These are phyloP conservation scores for Dolomedes plantarius DNA, from an alignment of 2,888 invertebrate genomes.

Conservation along the genomic window DNA sequence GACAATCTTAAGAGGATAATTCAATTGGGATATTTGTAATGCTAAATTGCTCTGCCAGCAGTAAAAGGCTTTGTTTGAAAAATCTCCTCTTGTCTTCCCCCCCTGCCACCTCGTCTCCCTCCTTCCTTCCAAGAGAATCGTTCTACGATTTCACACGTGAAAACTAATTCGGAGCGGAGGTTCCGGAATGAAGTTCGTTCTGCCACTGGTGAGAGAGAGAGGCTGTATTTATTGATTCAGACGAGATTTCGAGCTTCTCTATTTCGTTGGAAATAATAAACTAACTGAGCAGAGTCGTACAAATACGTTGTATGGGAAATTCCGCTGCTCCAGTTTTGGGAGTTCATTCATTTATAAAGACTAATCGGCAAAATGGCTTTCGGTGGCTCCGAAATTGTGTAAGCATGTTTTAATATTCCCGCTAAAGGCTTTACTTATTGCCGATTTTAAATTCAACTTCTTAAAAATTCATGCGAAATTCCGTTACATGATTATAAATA, in stretches of 20 bases:
- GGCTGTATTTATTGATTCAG: background rate
- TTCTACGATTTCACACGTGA: background rate
- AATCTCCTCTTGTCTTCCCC: background rate
- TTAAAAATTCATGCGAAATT: no score
- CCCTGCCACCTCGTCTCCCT: background rate
- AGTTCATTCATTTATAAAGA: no score
- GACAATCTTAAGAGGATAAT: conserved; percentile 3
- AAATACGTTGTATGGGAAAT: no score
- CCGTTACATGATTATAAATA: no score
- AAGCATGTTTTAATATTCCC: no score
- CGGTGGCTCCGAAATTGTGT: no score
- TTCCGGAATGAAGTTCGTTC: background rate
- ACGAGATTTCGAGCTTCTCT: background rate
- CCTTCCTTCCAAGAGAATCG: background rate
- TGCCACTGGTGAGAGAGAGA: background rate
- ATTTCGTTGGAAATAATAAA: background rate
- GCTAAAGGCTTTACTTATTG: no score
- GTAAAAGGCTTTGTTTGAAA: conserved; percentile 1
- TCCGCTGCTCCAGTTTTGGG: no score
- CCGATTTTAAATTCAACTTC: no score
- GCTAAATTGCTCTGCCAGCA: background rate
- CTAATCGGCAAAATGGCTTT: no score
- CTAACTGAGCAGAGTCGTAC: no score
- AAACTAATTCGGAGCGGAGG: background rate
- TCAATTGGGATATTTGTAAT: conserved; percentile 10